These are phyloP conservation scores for Sphinx pinastri DNA, from an alignment of 2,888 invertebrate species.

Conservation along the genomic window DNA sequence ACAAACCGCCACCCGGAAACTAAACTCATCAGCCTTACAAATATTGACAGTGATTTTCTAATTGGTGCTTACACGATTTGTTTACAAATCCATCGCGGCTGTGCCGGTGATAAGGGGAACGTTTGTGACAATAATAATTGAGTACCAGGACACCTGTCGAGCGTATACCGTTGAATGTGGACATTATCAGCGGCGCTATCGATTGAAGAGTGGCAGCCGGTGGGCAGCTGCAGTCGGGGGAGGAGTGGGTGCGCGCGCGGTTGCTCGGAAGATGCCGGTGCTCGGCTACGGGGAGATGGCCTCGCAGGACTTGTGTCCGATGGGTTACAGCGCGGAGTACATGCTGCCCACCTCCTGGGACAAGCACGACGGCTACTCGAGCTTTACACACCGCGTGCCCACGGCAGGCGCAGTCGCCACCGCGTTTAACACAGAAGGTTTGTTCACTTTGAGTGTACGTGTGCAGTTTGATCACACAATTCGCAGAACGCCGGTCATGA, in stretches of 20 bases:
- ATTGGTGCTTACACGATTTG: conserved; percentile 33
- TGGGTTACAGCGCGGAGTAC: conserved; percentile 65
- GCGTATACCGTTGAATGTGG: conserved; percentile 45
- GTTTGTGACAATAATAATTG: conserved; percentile 51
- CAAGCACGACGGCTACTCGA: conserved; percentile 59
- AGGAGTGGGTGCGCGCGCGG: conserved; percentile 49
- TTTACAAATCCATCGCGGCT: conserved; percentile 36
- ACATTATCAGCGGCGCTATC: conserved; percentile 53
- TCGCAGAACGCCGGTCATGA: background rate
- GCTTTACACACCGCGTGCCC: conserved; percentile 52
- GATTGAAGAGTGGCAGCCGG: conserved; percentile 46
- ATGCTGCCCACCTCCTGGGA: conserved; percentile 66
- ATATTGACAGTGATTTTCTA: conserved; percentile 48
- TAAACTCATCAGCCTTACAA: conserved; percentile 42
- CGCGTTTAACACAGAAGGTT: conserved; percentile 55
- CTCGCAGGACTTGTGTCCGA: conserved; percentile 67
- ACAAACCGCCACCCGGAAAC: conserved; percentile 66
- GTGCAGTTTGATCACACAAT: background rate
- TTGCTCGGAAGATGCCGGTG: conserved; percentile 73
- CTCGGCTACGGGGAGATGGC: conserved; percentile 69
- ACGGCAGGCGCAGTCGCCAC: conserved; percentile 37
- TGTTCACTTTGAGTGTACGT: conserved; percentile 42
- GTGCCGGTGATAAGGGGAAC: conserved; percentile 41
- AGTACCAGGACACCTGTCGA: conserved; percentile 64
- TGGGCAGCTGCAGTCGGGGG: conserved; percentile 53